A percentile compares a stretch with the other conserved stretches of the same genome.
Evolutionary conservation across 1,140 invertebrate species (phyloP).

Genomic region (Araneus ventricosus): DNA sequence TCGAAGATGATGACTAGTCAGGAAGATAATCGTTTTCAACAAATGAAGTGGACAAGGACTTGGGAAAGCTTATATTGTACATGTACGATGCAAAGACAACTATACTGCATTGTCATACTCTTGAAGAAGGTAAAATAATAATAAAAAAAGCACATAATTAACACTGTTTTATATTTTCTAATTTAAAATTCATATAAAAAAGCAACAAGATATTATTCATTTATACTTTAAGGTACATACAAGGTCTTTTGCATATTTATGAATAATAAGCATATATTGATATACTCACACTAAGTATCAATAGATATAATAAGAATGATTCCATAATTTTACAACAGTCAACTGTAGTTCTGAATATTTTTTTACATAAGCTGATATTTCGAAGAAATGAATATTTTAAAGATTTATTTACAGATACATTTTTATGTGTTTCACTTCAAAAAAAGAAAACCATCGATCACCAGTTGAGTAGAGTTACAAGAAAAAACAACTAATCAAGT

Average conservation of each 20-base stretch:
- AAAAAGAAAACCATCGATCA: too few species aligned
- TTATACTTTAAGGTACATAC: neutral
- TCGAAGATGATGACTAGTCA: slow-evolving; percentile 1
- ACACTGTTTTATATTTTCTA: neutral
- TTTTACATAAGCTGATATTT: too few species aligned
- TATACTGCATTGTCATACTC: neutral
- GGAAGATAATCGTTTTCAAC: neutral
- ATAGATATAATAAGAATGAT: neutral
- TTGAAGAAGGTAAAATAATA: neutral
- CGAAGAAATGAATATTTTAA: too few species aligned
- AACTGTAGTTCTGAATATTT: too few species aligned
- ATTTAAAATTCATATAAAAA: slow-evolving; percentile 22
- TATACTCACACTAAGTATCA: neutral
- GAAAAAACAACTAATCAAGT: too few species aligned
- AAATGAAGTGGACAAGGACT: neutral
- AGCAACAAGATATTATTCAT: slow-evolving; percentile 21
- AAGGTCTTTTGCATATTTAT: neutral
- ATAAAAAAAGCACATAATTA: slow-evolving; percentile 1
- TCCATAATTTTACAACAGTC: neutral
- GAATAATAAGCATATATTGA: neutral
- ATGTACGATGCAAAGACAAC: neutral
- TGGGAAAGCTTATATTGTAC: neutral
- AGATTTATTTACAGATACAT: too few species aligned
- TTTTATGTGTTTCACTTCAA: too few species aligned
- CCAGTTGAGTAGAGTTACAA: too few species aligned